A percentile compares a stretch with the other conserved stretches of the same genome.
phyloP scores from a whole-genome alignment of 2,888 invertebrate genomes.

The Drosophila algonquin region DNA sequence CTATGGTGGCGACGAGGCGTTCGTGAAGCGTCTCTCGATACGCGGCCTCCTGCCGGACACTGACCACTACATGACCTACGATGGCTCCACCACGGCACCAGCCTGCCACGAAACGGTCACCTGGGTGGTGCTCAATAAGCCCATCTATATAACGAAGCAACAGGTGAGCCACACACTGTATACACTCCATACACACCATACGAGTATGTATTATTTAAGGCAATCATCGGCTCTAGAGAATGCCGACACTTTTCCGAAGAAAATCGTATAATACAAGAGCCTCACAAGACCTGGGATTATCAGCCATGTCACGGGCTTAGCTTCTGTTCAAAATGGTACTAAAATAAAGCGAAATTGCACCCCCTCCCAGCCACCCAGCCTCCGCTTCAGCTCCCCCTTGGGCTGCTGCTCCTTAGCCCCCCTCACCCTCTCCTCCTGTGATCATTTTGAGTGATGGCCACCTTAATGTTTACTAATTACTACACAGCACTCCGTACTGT shows the following conservation, averaged over 20 bases:
- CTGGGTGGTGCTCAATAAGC: constrained; percentile 99
- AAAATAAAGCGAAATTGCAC: background rate
- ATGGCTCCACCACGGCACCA: constrained; percentile 98
- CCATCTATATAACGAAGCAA: constrained; percentile 98
- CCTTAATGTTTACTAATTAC: constrained; percentile 60
- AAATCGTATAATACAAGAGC: too few relatives aligned
- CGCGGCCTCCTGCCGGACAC: constrained; percentile 95
- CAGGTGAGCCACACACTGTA: constrained; percentile 88
- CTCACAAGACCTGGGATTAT: background rate
- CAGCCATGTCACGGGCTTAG: background rate
- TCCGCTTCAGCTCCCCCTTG: background rate
- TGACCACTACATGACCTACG: constrained; percentile 98
- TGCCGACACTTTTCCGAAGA: background rate
- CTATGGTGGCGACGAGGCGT: constrained; percentile 94
- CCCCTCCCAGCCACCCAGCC: background rate
- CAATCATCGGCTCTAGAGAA: background rate
- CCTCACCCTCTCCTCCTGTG: background rate
- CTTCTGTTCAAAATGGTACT: background rate
- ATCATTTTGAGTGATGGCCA: constrained; percentile 46
- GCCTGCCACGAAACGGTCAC: constrained; percentile 99
- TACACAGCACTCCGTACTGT: constrained; percentile 26
- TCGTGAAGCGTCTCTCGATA: constrained; percentile 93
- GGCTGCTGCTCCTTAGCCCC: background rate
- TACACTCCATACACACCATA: background rate
- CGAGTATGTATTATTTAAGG: too few relatives aligned